Evolutionary conservation across 2,888 invertebrate species (phyloP), one percentile per base, ranked within the genome.

Genomic region (Macaria liturata): DNA sequence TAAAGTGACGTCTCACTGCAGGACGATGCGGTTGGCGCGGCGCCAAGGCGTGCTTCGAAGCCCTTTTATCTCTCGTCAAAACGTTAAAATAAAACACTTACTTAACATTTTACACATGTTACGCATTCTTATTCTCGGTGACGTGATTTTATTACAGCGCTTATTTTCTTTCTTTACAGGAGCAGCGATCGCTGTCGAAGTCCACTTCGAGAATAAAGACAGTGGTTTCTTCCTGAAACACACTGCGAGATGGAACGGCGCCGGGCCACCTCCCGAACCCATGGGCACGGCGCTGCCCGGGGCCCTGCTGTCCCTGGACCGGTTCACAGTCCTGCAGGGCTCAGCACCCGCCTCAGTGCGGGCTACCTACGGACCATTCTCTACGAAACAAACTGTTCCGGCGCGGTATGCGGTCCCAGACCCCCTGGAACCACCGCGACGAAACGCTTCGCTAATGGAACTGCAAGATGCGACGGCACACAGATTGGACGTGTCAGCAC

Each of bases 291-390:
- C 89, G 64, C 76, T 93, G 31, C 93, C 94, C 32, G 95, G 95
- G 53, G 94, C 96, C 7, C 92, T 96, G 40, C 91, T 97, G 52
- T 97, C 97, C 53, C 94, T 96, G 64, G 97, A 98, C 88, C 95
- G 97, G 65, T 98, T 98, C 84, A 97, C 98, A 57, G 96, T 98
- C 42, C 95, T 98, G 72, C 97, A 98, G 84, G 97, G 97, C 43
- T 96, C 97, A 48, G 96, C 97, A 69, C 97, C 98, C 32, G 97
- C 97, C 39, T 97, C 97, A 32, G 96, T 98, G 45, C 94, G 98
- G 61, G 98, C 98, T 49, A 97, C 96, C 44, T 98, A 98, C 80
- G 98, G 98, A 4, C 98, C 98, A 5, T 98, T 98, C 88, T 97
- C 97, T 70, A 98, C 98, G 54, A 98, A 98, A 80, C 98, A 98